Percentiles rank a stretch among this genome's conserved stretches.
These are phyloP conservation scores for Tipula vernalis DNA, from an alignment of 2,888 invertebrate species.

Conservation along the genomic window DNA sequence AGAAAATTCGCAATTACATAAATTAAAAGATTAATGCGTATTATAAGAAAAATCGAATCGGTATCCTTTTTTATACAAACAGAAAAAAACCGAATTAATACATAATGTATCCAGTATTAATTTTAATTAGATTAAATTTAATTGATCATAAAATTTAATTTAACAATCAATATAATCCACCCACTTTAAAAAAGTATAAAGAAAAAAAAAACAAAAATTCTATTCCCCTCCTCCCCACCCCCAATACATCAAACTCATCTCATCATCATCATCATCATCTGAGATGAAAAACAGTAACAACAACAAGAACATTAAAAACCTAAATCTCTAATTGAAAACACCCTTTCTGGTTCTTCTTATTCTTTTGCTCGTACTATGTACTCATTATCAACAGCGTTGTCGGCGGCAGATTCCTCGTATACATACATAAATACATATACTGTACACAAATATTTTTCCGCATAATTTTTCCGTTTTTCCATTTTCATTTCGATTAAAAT, in stretches of 20 bases:
- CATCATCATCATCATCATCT: neutral
- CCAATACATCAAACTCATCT: neutral
- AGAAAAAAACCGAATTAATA: neutral
- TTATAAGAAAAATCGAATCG: neutral
- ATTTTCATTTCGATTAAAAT: constrained; percentile 6
- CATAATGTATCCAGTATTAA: neutral
- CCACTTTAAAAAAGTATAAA: neutral
- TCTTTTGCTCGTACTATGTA: neutral
- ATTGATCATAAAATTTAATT: constrained; percentile 4
- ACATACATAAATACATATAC: neutral
- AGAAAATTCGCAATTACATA: neutral
- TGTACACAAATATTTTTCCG: neutral
- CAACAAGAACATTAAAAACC: neutral
- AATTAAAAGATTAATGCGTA: neutral
- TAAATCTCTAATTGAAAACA: neutral
- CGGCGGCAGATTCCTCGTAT: neutral
- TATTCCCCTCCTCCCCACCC: neutral
- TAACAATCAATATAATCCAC: neutral
- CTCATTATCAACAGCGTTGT: neutral
- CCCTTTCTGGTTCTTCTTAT: neutral
- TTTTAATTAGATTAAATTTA: neutral
- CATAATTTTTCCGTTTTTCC: neutral
- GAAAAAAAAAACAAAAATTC: neutral
- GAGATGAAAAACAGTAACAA: neutral
- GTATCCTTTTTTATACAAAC: neutral